A percentile compares a stretch with the other conserved stretches of the same genome.
These are phyloP conservation scores for Maconellicoccus hirsutus DNA, from an alignment of 1,140 invertebrate species.

Conservation along the genomic window DNA sequence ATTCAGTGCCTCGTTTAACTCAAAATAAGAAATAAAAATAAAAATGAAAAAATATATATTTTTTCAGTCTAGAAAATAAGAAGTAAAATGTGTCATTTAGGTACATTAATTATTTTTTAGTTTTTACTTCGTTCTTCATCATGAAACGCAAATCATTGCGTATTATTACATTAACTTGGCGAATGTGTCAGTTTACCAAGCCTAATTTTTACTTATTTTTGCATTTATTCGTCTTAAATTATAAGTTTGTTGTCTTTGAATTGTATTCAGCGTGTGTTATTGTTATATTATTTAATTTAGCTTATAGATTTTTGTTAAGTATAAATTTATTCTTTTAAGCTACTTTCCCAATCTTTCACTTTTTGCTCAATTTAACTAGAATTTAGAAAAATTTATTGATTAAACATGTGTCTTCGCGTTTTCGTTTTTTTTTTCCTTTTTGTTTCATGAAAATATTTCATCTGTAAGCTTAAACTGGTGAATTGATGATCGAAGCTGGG, in stretches of 20 bases:
- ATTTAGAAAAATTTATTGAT: not conserved
- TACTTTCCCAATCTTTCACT: not conserved
- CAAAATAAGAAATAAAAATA: no score
- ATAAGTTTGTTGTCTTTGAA: slow-evolving; percentile 9
- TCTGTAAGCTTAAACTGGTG: no score
- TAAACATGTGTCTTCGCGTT: no score
- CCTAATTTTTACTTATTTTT: not conserved
- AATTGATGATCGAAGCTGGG: no score
- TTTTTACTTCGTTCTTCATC: not conserved
- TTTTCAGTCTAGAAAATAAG: no score
- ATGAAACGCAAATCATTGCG: not conserved
- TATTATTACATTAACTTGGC: not conserved
- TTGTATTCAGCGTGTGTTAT: not conserved
- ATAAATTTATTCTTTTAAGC: not conserved
- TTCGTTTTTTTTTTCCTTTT: no score
- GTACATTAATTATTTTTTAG: not conserved
- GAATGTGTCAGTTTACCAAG: not conserved
- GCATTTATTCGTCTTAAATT: not conserved
- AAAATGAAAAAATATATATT: no score
- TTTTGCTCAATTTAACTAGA: not conserved
- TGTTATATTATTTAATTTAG: not conserved
- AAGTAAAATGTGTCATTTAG: no score
- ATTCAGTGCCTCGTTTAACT: no score
- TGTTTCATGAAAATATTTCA: no score
- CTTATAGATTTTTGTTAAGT: not conserved